Percentiles rank a stretch among this genome's conserved stretches.
Conservation (phyloP, 2,113 vertebrate species). For the Salvator merianae region DNA sequence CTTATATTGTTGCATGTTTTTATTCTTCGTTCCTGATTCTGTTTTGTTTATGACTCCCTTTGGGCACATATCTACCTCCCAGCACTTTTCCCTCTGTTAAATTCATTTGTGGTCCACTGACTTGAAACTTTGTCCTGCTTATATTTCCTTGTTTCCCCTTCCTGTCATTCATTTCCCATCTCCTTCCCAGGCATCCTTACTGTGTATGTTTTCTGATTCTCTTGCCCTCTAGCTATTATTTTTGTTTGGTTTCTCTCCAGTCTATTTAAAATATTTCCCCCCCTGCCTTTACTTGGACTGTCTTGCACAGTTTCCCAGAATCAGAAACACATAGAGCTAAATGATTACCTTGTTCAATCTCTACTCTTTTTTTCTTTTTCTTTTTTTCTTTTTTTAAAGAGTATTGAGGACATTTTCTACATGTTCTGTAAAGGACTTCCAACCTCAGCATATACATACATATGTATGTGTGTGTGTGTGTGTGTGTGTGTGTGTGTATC, state of each 20-base stretch:
- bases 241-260: neutral
- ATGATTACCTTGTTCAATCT: neutral
- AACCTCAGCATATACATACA: too few relatives aligned
- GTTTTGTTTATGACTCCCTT: neutral
- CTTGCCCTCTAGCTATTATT: neutral
- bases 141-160: fast-evolving
- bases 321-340: neutral
- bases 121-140: fast-evolving
- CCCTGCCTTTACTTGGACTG: neutral
- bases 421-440: too few relatives aligned
- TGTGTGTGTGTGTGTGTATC: too few relatives aligned
- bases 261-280: neutral
- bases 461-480: too few relatives aligned
- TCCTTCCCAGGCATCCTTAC: neutral
- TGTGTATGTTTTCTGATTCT: neutral
- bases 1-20: neutral
- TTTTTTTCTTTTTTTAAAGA: too few relatives aligned
- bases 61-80: neutral
- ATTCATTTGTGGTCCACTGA: neutral
- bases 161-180: neutral
- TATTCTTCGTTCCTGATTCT: neutral
- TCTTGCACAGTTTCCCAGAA: neutral
- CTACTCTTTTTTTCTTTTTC: neutral
- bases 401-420: too few relatives aligned
- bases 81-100: neutral